Evolutionary conservation across 1,140 invertebrate genomes (phyloP).

Genomic region (Pissodes strobi): DNA sequence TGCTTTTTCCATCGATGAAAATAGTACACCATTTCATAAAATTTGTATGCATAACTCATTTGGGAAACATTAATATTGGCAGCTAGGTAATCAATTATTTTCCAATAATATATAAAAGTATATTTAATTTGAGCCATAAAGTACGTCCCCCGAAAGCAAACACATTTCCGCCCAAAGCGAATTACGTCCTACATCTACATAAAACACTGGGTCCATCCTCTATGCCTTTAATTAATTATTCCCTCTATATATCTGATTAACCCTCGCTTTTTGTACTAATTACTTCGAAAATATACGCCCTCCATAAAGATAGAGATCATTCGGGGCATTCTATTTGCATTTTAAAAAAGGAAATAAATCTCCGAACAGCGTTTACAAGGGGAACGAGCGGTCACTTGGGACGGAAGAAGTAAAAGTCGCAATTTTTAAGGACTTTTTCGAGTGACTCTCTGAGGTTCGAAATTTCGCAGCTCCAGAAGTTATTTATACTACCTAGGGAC

Average conservation of each 20-base stretch:
- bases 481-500: constrained; percentile 19
- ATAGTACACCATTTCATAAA: too few species aligned
- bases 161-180: too few species aligned
- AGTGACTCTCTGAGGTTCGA: constrained; percentile 1
- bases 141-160: too few species aligned
- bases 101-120: too few species aligned
- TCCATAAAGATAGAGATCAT: constrained; percentile 27
- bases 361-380: constrained; percentile 9
- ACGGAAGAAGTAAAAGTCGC: constrained; percentile 23
- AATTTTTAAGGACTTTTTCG: constrained; percentile 25
- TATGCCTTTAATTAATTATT: constrained; percentile 27
- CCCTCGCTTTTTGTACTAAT: constrained; percentile 29
- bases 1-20: too few species aligned
- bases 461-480: constrained; percentile 6
- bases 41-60: too few species aligned
- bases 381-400: constrained; percentile 17
- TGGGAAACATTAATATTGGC: too few species aligned
- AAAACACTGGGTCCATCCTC: background rate
- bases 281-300: constrained; percentile 26
- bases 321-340: constrained; percentile 21
- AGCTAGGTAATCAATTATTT: too few species aligned
- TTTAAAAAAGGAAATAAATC: constrained; percentile 27
- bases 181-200: too few species aligned
- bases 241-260: constrained; percentile 17
- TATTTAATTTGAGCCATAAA: too few species aligned